A percentile compares a stretch with the other conserved stretches of the same genome.
Evolutionary conservation across 2,797 vertebrate species (phyloP).

Genomic region (Pantherophis vulpinus): DNA sequence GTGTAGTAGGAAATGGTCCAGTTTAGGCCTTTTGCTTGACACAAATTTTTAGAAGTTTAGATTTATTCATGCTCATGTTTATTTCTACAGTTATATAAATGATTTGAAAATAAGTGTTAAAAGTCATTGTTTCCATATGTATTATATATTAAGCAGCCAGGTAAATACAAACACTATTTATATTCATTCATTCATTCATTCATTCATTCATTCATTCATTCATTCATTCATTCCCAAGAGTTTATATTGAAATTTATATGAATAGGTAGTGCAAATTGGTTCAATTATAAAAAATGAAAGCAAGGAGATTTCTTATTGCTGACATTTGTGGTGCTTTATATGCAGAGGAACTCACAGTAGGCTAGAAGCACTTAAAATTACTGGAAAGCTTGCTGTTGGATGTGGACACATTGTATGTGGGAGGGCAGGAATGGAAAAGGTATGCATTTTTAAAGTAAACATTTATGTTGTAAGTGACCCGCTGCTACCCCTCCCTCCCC

Average conservation of each 20-base stretch:
- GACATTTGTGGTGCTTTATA: not conserved
- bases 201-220: not conserved
- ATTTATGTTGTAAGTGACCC: constrained; percentile 37
- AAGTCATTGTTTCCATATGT: not conserved
- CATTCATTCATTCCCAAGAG: not conserved
- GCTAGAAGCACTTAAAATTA: not conserved
- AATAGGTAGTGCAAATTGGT: not conserved
- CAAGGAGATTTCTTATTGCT: not conserved
- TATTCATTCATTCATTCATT: not conserved
- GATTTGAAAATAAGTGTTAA: not conserved
- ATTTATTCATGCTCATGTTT: not conserved
- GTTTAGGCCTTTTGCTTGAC: not conserved
- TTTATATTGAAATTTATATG: not conserved
- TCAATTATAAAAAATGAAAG: not conserved
- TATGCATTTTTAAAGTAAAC: constrained; percentile 47
- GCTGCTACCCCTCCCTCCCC: constrained; percentile 22
- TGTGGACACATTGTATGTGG: not conserved
- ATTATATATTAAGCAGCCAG: not conserved
- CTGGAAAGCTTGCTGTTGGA: not conserved
- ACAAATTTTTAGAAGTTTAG: not conserved
- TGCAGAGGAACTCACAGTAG: not conserved
- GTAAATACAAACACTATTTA: not conserved
- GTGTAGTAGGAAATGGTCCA: not conserved
- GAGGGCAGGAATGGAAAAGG: not conserved
- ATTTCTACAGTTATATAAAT: not conserved